A percentile compares a stretch with the other conserved stretches of the same genome.
These are phyloP conservation scores for Alligator sinensis DNA, from an alignment of 2,113 vertebrate species.

Conservation along the genomic window DNA sequence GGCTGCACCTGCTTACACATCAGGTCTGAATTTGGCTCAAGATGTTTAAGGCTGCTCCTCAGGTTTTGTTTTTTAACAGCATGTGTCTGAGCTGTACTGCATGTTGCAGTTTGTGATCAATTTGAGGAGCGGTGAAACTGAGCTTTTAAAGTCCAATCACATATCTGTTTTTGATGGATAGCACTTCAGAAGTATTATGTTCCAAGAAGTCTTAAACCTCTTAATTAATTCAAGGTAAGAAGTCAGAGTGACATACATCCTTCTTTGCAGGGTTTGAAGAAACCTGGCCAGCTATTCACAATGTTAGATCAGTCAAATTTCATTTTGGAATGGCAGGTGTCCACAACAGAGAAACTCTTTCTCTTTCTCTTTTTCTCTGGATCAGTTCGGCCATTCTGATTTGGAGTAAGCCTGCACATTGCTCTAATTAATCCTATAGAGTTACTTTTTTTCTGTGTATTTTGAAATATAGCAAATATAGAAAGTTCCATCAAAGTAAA, in stretches of 20 bases:
- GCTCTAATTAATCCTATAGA: constrained; percentile 71
- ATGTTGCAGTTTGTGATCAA: constrained; percentile 9
- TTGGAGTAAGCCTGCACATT: constrained; percentile 58
- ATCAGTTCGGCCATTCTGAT: constrained; percentile 8
- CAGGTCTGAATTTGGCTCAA: constrained; percentile 17
- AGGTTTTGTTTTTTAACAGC: constrained; percentile 17
- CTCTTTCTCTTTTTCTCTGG: not conserved
- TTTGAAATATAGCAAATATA: constrained; percentile 66
- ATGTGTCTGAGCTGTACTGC: not conserved
- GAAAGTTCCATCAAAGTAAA: constrained; percentile 57
- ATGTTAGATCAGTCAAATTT: constrained; percentile 57
- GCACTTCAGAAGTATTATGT: constrained; percentile 40
- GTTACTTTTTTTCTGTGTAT: constrained; percentile 63
- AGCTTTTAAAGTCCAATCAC: constrained; percentile 53
- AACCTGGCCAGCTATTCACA: constrained; percentile 57
- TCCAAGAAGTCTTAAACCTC: constrained; percentile 67
- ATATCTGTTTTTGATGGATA: constrained; percentile 65
- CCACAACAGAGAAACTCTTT: constrained; percentile 50
- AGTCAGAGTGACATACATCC: constrained; percentile 31
- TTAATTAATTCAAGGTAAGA: constrained; percentile 74
- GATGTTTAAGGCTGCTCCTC: not conserved
- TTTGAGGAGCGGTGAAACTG: constrained; percentile 55
- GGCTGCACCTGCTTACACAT: constrained; percentile 48
- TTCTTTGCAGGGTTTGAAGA: constrained; percentile 68
- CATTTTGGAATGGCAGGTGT: constrained; percentile 53